A percentile compares a stretch with the other conserved stretches of the same genome.
These are phyloP conservation scores for Hydraecia micacea DNA, from an alignment of 2,888 invertebrate genomes.

Conservation along the genomic window DNA sequence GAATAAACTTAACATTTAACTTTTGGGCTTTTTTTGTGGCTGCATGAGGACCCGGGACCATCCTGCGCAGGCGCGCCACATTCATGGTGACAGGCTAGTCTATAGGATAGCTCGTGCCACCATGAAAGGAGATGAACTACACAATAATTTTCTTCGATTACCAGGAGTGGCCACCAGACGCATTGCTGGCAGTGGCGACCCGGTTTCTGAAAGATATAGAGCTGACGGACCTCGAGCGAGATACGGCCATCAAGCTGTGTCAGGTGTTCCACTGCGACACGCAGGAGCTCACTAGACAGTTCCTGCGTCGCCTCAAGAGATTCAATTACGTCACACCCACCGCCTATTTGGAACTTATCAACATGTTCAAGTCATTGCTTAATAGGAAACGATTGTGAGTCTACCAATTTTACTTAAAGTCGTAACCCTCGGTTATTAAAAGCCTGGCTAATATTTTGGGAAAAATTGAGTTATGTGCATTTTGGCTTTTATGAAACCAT, in stretches of 20 bases:
- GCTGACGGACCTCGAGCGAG: slow-evolving; percentile 93
- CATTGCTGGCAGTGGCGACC: slow-evolving; percentile 96
- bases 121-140: background rate
- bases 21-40: background rate
- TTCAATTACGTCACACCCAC: slow-evolving; percentile 98
- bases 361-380: slow-evolving; percentile 95
- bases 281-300: slow-evolving; percentile 92
- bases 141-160: background rate
- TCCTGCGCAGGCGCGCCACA: too few species aligned
- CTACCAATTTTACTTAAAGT: background rate
- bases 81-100: background rate
- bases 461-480: background rate
- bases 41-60: background rate
- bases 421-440: background rate
- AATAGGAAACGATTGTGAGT: slow-evolving; percentile 93
- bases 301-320: slow-evolving; percentile 91
- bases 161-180: slow-evolving; percentile 98
- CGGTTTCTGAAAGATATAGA: slow-evolving; percentile 95
- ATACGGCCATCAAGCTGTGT: slow-evolving; percentile 96
- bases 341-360: slow-evolving; percentile 97
- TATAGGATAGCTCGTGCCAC: background rate
- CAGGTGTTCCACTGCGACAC: slow-evolving; percentile 97
- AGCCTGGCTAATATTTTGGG: background rate
- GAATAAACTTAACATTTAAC: background rate
- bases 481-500: background rate